phyloP scores from a whole-genome alignment of 2,113 vertebrate genomes.

The Turdus rufiventris region DNA sequence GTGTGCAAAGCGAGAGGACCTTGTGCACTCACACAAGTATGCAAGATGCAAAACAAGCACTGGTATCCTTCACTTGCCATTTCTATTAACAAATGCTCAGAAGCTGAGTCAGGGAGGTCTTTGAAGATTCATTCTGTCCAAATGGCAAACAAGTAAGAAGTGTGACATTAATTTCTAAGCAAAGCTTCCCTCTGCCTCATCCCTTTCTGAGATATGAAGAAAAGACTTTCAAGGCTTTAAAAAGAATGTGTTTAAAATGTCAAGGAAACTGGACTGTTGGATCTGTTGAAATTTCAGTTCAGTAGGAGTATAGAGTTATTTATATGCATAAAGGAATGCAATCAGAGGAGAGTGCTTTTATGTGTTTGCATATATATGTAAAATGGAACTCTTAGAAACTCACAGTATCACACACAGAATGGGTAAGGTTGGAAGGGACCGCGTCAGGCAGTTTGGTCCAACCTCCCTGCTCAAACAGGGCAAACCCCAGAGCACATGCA shows the following conservation, averaged over 20 bases:
- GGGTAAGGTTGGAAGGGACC: not conserved
- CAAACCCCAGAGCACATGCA: not conserved
- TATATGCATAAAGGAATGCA: not conserved
- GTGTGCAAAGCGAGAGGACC: not conserved
- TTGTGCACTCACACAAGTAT: not conserved
- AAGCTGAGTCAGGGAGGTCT: not conserved
- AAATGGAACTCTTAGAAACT: not conserved
- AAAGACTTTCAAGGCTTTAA: not conserved
- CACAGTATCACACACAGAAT: rapidly evolving
- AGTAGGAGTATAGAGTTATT: not conserved
- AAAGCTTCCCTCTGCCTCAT: not conserved
- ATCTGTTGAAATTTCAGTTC: not conserved
- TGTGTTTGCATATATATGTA: not conserved
- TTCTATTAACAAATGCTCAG: not conserved
- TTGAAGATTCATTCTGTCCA: not conserved
- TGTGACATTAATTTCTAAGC: not conserved
- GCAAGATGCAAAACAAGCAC: not conserved
- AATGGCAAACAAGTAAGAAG: not conserved
- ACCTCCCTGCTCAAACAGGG: not conserved
- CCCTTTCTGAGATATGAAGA: not conserved
- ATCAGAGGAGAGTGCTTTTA: not conserved
- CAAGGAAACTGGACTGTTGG: not conserved
- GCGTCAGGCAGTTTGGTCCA: not conserved
- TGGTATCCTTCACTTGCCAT: not conserved
- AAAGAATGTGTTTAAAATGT: not conserved